Evolutionary conservation across 2,113 vertebrate species (phyloP).

Genomic region (Proterorhinus semilunaris): DNA sequence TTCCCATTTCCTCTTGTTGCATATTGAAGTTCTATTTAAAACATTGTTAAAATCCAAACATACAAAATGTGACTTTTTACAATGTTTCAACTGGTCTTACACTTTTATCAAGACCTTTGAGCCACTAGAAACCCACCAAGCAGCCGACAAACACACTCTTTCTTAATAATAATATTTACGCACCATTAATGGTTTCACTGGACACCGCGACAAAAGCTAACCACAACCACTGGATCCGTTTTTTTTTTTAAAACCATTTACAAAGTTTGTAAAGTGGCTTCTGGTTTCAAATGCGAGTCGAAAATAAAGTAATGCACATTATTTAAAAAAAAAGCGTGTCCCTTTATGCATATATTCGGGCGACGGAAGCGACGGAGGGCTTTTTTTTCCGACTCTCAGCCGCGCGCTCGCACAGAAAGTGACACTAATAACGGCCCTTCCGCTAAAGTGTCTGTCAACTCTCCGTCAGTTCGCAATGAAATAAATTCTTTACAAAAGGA

Average conservation of each 20-base stretch:
- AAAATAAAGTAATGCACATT: not conserved
- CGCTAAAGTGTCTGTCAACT: slow-evolving; percentile 43
- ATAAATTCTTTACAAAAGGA: slow-evolving; percentile 43
- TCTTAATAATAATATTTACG: too few relatives aligned
- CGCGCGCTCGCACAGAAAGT: slow-evolving; percentile 28
- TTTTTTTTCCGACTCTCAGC: slow-evolving; percentile 43
- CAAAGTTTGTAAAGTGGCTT: slow-evolving; percentile 17
- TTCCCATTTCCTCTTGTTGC: too few relatives aligned
- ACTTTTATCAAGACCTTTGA: too few relatives aligned
- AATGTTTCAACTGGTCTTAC: too few relatives aligned
- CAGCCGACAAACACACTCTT: too few relatives aligned
- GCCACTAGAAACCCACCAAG: too few relatives aligned
- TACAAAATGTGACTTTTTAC: too few relatives aligned
- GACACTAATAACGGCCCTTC: slow-evolving; percentile 60
- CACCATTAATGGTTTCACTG: too few relatives aligned
- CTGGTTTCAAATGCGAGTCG: not conserved
- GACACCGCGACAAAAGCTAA: too few relatives aligned
- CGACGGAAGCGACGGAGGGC: slow-evolving; percentile 20
- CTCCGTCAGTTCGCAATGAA: slow-evolving; percentile 31
- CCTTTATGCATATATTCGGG: slow-evolving; percentile 39
- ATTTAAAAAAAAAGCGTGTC: slow-evolving; percentile 3
- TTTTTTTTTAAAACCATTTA: not conserved
- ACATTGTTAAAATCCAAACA: too few relatives aligned
- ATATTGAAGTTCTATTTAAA: too few relatives aligned
- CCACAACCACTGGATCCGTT: not conserved